Percentiles rank a stretch among this genome's conserved stretches.
These are phyloP conservation scores for Sinocyclocheilus anshuiensis DNA, from an alignment of 2,113 vertebrate species.

Conservation along the genomic window DNA sequence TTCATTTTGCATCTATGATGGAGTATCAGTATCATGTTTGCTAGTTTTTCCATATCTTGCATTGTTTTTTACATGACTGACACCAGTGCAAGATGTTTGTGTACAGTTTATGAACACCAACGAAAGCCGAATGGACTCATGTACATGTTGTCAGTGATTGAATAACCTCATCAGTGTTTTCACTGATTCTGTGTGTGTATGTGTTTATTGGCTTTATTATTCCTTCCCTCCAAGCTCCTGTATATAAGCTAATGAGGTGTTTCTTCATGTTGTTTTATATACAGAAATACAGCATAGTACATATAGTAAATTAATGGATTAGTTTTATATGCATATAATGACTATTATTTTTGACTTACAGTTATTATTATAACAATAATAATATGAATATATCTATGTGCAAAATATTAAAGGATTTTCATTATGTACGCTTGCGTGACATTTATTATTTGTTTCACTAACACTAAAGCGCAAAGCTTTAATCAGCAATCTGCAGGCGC, in stretches of 20 bases:
- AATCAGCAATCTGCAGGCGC: background rate
- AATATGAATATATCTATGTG: conserved; percentile 74
- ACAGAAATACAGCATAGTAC: conserved; percentile 71
- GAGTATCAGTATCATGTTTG: conserved; percentile 20
- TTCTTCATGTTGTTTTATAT: conserved; percentile 74
- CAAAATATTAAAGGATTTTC: conserved; percentile 77
- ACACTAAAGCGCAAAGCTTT: background rate
- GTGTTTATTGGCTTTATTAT: conserved; percentile 71
- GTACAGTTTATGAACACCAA: background rate
- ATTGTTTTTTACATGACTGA: background rate
- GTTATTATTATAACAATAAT: conserved; percentile 75
- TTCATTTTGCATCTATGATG: conserved; percentile 10
- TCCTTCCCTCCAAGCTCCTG: conserved; percentile 70
- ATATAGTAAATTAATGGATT: conserved; percentile 79
- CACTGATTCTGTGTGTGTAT: conserved; percentile 58
- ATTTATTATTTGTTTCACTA: conserved; percentile 31
- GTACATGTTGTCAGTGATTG: conserved; percentile 33
- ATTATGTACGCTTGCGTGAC: conserved; percentile 2
- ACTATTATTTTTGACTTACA: conserved; percentile 81
- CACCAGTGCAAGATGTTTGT: background rate
- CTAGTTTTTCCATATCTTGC: conserved; percentile 18
- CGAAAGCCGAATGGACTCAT: background rate
- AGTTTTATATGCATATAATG: conserved; percentile 80
- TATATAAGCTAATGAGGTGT: conserved; percentile 72
- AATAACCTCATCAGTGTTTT: conserved; percentile 46